These are phyloP conservation scores for Lucifuga dentata DNA, from an alignment of 2,113 vertebrate species.

Conservation along the genomic window DNA sequence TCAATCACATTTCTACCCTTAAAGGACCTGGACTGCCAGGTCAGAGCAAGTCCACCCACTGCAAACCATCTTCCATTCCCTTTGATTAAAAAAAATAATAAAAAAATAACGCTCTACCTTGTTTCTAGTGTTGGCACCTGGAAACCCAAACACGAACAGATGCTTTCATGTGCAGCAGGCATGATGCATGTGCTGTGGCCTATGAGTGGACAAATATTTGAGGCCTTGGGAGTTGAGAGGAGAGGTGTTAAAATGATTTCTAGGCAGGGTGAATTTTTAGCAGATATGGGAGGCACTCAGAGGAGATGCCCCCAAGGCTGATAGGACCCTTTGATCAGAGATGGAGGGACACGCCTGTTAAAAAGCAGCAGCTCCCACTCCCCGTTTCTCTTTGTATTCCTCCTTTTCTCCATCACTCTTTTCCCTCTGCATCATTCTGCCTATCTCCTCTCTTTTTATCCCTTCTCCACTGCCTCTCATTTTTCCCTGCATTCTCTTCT, in stretches of 20 bases:
- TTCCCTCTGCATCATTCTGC: constrained; percentile 12
- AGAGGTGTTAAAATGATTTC: constrained; percentile 62
- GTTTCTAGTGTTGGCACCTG: constrained; percentile 1
- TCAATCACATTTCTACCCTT: constrained; percentile 28
- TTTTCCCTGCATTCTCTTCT: constrained; percentile 2
- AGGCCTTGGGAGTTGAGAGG: constrained; percentile 11
- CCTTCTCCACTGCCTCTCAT: not conserved
- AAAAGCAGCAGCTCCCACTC: constrained; percentile 61
- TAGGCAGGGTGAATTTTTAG: constrained; percentile 65
- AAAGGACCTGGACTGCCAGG: constrained; percentile 5
- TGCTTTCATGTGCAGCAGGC: constrained; percentile 53
- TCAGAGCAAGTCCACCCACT: not conserved
- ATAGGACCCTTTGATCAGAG: constrained; percentile 77
- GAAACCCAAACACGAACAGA: constrained; percentile 21
- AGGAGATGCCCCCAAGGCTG: constrained; percentile 71
- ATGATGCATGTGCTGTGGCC: constrained; percentile 31
- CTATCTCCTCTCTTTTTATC: constrained; percentile 12
- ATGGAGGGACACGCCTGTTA: constrained; percentile 75
- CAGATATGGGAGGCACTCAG: constrained; percentile 66
- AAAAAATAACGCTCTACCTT: not conserved
- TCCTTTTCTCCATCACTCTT: constrained; percentile 12
- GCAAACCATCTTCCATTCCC: constrained; percentile 25
- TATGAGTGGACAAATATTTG: constrained; percentile 44
- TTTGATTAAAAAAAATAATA: constrained; percentile 36
- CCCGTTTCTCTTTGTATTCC: constrained; percentile 62